Evolutionary conservation across 2,888 invertebrate genomes (phyloP), one percentile per base, ranked within the genome.

Genomic region (Limnephilus marmoratus): DNA sequence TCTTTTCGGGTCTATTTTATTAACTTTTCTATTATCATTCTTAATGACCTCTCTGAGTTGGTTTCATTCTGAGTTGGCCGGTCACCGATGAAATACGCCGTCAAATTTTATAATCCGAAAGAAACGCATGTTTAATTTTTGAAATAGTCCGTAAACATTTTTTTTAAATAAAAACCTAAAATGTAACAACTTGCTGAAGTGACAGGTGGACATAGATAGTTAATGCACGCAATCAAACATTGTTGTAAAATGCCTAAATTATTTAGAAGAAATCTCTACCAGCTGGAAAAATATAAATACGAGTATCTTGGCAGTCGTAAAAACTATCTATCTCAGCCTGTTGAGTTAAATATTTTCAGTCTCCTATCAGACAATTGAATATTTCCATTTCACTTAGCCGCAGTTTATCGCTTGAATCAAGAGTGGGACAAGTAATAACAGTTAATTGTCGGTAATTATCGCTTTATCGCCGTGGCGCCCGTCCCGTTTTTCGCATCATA

Each of bases 401-500:
- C 68, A 68, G 68, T 68, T 68, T 68, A 68, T 68, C 68, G 68
- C 68, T 68, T 68, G 68, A 68, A 68, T 68, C 68, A 68, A 68
- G 85, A 37, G 41, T 85, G 85, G 41, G 85, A 85, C 85, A 85
- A 18, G 45, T 45, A 45, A 45, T 12, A 45, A 45, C 45, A 12
- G 34, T 85, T 85, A 41, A 85, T 85, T 85, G 34, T 85, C 18
- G 41, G 49, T 68, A 37, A 34, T 83, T 83, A 82, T 82, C 31
- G 34, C 31, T 86, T 86, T 53, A 87, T 68, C 49, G 53, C 29
- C 49, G 13, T 12, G 15, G 87, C 53, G n/a, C 87, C 53, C 3
- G 53, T 49, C 49, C 49, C 87, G 31, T 49, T 49, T 31, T 68
- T 87, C 87, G 31, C 87, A 87, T 49, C 49, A 53, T 87, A 87